Base-by-base conservation (phyloP, 2,113 vertebrate species). In the Eretmochelys imbricata region DNA sequence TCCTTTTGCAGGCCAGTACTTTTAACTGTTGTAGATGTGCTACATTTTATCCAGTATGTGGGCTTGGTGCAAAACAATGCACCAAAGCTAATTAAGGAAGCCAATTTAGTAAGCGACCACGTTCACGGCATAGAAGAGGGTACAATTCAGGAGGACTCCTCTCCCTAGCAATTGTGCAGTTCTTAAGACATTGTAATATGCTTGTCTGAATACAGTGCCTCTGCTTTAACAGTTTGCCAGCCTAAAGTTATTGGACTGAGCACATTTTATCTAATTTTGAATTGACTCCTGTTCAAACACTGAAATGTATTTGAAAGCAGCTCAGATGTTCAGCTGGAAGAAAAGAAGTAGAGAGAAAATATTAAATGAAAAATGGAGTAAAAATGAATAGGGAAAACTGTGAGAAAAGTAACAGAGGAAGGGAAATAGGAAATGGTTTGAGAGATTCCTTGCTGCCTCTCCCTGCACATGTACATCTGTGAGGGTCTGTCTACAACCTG, bases 101-200 rank as follows among this genome's bases (percentile, higher is more conserved):
- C 38, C 19, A 92, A 89, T 87, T n/a, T 83, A 49, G 6, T 82
- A 94, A 75, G 31, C 0, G 1, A 0, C 2, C 54, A 8, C 75
- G 54, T 81, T 81, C 2, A 22, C 38, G 3, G 3, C 2, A 80
- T 0, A 19, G n/a, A 4, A 93, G 82, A 59, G n/a, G 4, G 1
- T 3, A 50, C 2, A 24, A 13, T 46, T 78, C 22, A 48, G 24
- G 10, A 48, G 42, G 75, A 11, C 38, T 12, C 7, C 5, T 93
- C 93, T 62, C 25, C 49, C n/a, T 27, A 48, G 24, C 8, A 42
- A 2, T 82, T 7, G 14, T 90, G 84, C 4, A 5, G 42, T 46
- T 89, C 14, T 19, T 72, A 11, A 72, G 19, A 38, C 17, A 72
- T 72, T 8, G 13, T 13, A 78, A 48, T 78, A 78, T 76, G 72